Conservation (phyloP, 2,888 invertebrate genomes). For the Lepidochrysops patricia region DNA sequence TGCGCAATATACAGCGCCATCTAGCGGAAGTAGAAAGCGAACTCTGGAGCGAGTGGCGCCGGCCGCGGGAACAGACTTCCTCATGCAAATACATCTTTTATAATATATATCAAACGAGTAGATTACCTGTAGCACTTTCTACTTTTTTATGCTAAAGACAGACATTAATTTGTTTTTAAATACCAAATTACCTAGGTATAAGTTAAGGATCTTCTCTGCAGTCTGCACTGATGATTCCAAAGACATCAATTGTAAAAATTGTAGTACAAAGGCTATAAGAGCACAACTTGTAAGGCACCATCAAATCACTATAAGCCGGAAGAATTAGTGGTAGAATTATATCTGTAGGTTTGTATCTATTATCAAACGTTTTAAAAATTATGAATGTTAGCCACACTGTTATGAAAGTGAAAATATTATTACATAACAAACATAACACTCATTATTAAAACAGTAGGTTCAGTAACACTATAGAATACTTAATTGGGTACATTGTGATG, state of each 20-base stretch:
- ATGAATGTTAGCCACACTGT: background rate
- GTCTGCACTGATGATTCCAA: too few relatives aligned
- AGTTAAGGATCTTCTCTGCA: background rate
- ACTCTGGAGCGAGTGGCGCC: constrained; percentile 34
- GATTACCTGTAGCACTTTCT: constrained; percentile 9
- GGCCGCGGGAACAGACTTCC: constrained; percentile 39
- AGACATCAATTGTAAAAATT: too few relatives aligned
- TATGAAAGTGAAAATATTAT: constrained; percentile 5
- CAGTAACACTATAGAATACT: background rate
- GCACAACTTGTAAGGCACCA: too few relatives aligned
- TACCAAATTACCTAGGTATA: too few relatives aligned
- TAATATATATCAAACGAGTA: constrained; percentile 11
- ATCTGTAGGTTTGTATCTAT: background rate
- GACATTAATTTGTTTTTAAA: too few relatives aligned
- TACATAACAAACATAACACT: background rate
- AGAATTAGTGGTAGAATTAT: too few relatives aligned
- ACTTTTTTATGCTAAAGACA: too few relatives aligned
- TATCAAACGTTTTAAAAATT: background rate
- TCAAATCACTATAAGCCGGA: too few relatives aligned
- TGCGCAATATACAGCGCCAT: constrained; percentile 44
- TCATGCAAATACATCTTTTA: constrained; percentile 37
- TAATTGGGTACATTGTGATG: background rate
- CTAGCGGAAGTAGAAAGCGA: constrained; percentile 64
- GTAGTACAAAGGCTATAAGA: too few relatives aligned
- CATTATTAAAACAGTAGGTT: constrained; percentile 2